Evolutionary conservation across 2,888 invertebrate genomes (phyloP), one percentile per base, ranked within the genome.

Genomic region (Phyllotreta striolata): DNA sequence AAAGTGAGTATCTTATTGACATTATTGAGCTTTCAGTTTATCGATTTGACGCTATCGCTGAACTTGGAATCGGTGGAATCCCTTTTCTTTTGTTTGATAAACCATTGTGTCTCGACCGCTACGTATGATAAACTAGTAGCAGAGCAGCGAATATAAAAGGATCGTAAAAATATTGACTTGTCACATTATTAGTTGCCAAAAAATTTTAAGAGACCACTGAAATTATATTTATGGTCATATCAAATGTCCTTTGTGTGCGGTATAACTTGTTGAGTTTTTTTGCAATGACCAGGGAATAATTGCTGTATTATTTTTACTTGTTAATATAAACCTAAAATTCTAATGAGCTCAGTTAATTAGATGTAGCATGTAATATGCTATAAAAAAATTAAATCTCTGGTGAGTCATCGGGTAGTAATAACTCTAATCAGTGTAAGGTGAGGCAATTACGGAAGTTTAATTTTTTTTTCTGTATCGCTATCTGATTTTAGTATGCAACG

Each of bases 81-180:
- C 71, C 74, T 74, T 72, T 74, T 69, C 72, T 73, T 74, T 72
- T 74, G 70, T 75, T 75, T 74, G 74, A 73, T 67, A 69, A 73
- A 67, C 74, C 72, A 74, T 75, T 74, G 72, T 74, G 72, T 74
- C 69, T 71, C 67, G 69, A 64, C 68, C 70, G 70, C 66, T 71
- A 67, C 24, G 24, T 68, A 72, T 72, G 71, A 74, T 73, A 71
- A 71, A 73, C 69, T 69, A 67, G 69, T 66, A 24, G 56, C 55
- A 47, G 51, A 57, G 57, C 47, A 57, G 47, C 44, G 47, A 40
- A 56, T 64, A 61, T 61, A 52, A 51, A 57, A 57, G 54, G 64
- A 40, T 39, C 61, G 57, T 56, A 56, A 60, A 64, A 58, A 57
- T 57, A 57, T 57, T 39, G 46, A 57, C 38, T 39, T 47, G 57